Base-by-base conservation (phyloP, 2,888 invertebrate species). In the Ornithoptera alexandrae region DNA sequence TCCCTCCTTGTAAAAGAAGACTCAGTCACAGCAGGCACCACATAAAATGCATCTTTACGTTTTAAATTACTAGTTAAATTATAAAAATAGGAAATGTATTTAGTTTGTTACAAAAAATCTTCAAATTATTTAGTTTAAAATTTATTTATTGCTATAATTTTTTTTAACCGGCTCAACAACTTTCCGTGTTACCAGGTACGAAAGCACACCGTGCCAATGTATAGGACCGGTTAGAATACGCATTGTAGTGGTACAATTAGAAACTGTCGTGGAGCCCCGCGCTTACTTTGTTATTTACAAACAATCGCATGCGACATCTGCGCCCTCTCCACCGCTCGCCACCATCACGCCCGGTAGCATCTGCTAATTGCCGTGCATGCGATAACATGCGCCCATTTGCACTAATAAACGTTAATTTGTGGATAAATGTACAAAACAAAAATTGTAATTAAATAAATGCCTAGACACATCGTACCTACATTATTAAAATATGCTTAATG, bases 181-280 rank as follows among this genome's bases (percentile, higher is more conserved):
- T 70, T 72, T 70, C 69, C 60, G 56, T 81, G 79, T 83, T 72
- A 77, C 39, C 61, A 67, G 76, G 72, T 71, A 77, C 80, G 84
- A 83, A 76, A 74, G 79, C 79, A 78, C 83, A 80, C 87, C 89
- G 90, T 90, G 90, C 82, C 81, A 74, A 78, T 85, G 83, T 88
- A 88, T 86, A 78, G 85, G 89, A 85, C 89, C 88, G 87, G 90
- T 90, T 92, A 89, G 91, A 92, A 90, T 90, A 92, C 88, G 86
- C 85, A 90, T 90, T 90, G 90, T 90, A 84, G 88, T 79, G 88
- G 87, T 81, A 91, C 92, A 90, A 91, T 92, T 91, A 91, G 86
- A 90, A 89, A 89, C 87, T 91, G 90, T 90, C 87, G 87, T 84
- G 81, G 84, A 79, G 78, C 84, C 82, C 84, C 78, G 81, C 78